Percentiles rank a stretch among this genome's conserved stretches.
Evolutionary conservation across 2,888 invertebrate species (phyloP).

Genomic region (Mythimna albipuncta): DNA sequence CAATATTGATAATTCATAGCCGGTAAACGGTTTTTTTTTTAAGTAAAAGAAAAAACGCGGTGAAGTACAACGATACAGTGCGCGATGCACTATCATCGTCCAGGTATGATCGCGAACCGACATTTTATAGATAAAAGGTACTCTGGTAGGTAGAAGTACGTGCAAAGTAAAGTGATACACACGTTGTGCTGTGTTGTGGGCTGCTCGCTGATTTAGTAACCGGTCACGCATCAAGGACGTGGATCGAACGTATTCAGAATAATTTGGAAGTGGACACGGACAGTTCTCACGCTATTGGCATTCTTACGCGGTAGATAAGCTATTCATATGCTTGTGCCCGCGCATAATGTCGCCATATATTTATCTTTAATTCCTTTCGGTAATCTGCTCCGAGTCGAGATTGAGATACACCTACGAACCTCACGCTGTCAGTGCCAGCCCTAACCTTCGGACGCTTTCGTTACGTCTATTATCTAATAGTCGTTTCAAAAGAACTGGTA

Average conservation of each 20-base stretch:
- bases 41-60: conserved; percentile 17
- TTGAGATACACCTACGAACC: conserved; percentile 45
- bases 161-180: conserved; percentile 78
- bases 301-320: conserved; percentile 74
- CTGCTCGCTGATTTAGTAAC: conserved; percentile 77
- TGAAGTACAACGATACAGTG: conserved; percentile 47
- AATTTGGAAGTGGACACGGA: conserved; percentile 82
- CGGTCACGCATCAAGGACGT: conserved; percentile 89
- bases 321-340: conserved; percentile 68
- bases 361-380: conserved; percentile 56
- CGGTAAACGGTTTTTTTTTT: conserved; percentile 13
- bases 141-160: conserved; percentile 73
- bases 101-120: conserved; percentile 51
- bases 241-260: conserved; percentile 85
- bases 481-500: conserved; percentile 46
- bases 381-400: conserved; percentile 39
- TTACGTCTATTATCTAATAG: conserved; percentile 48
- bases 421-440: conserved; percentile 33
- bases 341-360: conserved; percentile 66
- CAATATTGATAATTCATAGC: not conserved
- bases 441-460: conserved; percentile 47
- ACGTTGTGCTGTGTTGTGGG: conserved; percentile 72
- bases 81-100: conserved; percentile 43
- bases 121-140: conserved; percentile 65
- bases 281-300: conserved; percentile 87